These are phyloP conservation scores for Poeciliopsis occidentalis DNA, from an alignment of 2,113 vertebrate species.

Conservation along the genomic window DNA sequence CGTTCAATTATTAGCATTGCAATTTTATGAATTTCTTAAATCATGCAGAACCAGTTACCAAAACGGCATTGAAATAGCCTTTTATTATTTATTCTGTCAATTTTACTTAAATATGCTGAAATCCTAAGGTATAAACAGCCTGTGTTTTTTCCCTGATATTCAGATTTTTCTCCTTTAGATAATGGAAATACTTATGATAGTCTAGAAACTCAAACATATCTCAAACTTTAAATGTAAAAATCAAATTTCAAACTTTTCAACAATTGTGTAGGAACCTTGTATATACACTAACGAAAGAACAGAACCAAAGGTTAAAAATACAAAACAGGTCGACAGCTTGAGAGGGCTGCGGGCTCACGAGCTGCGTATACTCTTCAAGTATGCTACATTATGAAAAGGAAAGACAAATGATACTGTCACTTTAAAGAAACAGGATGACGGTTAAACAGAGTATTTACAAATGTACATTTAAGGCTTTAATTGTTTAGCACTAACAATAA, in stretches of 20 bases:
- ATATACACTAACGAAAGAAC: not conserved
- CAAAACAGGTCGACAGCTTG: slow-evolving; percentile 52
- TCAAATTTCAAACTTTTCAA: not conserved
- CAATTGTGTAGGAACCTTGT: not conserved
- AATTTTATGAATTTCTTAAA: not conserved
- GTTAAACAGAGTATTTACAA: slow-evolving; percentile 82
- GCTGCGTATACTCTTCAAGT: slow-evolving; percentile 79
- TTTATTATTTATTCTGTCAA: not conserved
- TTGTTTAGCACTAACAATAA: slow-evolving; percentile 83
- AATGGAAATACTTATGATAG: not conserved
- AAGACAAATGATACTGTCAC: slow-evolving; percentile 79
- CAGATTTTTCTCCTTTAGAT: not conserved
- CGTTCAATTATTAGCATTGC: not conserved
- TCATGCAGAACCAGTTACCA: not conserved
- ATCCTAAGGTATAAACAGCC: not conserved
- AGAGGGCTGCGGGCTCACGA: slow-evolving; percentile 45
- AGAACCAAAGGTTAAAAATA: slow-evolving; percentile 39
- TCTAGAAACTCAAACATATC: not conserved
- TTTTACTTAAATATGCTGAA: not conserved
- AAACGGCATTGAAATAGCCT: not conserved
- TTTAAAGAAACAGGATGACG: slow-evolving; percentile 72
- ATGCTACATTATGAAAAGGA: slow-evolving; percentile 79
- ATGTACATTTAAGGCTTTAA: slow-evolving; percentile 86
- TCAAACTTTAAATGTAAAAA: not conserved
- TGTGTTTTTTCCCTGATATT: not conserved